Evolutionary conservation across 37 sponge, comb jelly and placozoan species (phyloP).

Genomic region (Tethya wilhelma): DNA sequence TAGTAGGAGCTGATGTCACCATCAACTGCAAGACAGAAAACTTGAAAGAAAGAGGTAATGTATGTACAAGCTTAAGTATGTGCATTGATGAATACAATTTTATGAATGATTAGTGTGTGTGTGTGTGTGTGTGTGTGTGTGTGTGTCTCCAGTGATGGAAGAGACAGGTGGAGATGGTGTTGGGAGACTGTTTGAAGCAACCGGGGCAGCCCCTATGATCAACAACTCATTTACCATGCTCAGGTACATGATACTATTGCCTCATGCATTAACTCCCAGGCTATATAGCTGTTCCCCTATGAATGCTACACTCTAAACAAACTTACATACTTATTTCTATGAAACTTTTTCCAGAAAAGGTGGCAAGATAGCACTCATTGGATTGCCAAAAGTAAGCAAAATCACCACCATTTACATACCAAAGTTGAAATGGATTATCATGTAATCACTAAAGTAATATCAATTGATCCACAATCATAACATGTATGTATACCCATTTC

Average conservation of each 20-base stretch:
- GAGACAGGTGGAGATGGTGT: slow-evolving; percentile 88
- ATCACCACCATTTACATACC: background rate
- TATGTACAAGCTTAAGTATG: background rate
- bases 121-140: background rate
- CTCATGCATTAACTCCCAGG: background rate
- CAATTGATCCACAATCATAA: background rate
- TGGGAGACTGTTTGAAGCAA: slow-evolving; percentile 84
- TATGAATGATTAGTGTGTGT: background rate
- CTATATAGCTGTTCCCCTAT: too few relatives aligned
- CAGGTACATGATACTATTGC: slow-evolving; percentile 48
- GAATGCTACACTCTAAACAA: too few relatives aligned
- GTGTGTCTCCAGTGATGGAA: slow-evolving; percentile 55
- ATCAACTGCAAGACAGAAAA: slow-evolving; percentile 78
- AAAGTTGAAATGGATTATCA: background rate
- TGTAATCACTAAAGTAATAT: background rate
- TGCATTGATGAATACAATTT: background rate
- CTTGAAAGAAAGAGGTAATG: slow-evolving; percentile 60
- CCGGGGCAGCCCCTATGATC: slow-evolving; percentile 68
- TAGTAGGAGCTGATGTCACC: slow-evolving; percentile 78
- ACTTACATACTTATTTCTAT: too few relatives aligned
- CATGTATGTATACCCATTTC: background rate
- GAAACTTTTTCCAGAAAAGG: too few relatives aligned
- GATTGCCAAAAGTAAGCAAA: slow-evolving; percentile 73
- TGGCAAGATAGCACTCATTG: slow-evolving; percentile 71
- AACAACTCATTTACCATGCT: slow-evolving; percentile 75